Evolutionary conservation across 2,888 invertebrate genomes (phyloP).

Genomic region (Drosophila algonquin): DNA sequence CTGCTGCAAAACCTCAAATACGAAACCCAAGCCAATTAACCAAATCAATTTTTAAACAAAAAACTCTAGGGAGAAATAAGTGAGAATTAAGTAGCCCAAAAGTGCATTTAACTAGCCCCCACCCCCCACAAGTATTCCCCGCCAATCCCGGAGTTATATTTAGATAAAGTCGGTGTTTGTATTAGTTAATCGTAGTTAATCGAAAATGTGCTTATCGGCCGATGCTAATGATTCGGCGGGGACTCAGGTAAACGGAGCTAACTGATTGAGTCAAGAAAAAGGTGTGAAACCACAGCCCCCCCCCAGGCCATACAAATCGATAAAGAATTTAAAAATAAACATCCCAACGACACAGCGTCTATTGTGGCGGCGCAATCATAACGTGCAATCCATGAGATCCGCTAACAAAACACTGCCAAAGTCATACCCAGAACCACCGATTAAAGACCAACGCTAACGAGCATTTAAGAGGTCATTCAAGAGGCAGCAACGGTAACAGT

Average conservation of each 20-base stretch:
- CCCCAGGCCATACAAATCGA: constrained; percentile 24
- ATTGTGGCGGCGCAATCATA: not conserved
- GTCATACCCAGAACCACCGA: constrained; percentile 22
- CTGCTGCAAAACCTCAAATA: constrained; percentile 5
- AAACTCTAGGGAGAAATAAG: constrained; percentile 7
- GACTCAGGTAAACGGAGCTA: not conserved
- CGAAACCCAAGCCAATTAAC: constrained; percentile 39
- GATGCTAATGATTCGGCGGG: constrained; percentile 3
- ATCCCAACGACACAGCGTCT: constrained; percentile 3
- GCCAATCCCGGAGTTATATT: not conserved
- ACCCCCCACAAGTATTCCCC: not conserved
- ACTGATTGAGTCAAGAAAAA: not conserved
- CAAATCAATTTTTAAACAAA: constrained; percentile 24
- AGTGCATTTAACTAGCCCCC: constrained; percentile 32
- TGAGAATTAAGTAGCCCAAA: constrained; percentile 13
- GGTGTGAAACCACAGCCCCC: not conserved
- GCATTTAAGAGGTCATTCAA: constrained; percentile 35
- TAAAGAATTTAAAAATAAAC: constrained; percentile 43
- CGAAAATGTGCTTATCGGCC: constrained; percentile 12
- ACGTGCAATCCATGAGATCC: constrained; percentile 26
- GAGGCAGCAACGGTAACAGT: too few species aligned
- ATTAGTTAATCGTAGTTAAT: not conserved
- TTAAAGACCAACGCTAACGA: constrained; percentile 24
- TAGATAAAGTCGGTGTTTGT: not conserved
- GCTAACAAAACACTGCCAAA: constrained; percentile 35